phyloP scores from a whole-genome alignment of 2,888 invertebrate species.

The Cataglyphis albicans region DNA sequence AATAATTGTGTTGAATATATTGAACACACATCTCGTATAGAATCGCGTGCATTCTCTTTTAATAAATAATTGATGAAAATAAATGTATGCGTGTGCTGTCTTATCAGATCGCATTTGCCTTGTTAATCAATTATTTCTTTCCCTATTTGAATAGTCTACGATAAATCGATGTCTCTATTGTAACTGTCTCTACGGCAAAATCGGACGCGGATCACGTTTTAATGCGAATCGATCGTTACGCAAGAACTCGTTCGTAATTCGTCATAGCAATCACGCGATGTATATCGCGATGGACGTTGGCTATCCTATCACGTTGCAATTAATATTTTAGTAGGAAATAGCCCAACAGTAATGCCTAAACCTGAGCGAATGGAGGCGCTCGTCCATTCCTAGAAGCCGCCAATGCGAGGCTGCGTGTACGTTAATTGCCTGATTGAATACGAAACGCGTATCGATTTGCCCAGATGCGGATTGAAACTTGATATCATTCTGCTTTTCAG shows the following conservation, averaged over 20 bases:
- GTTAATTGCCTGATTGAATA: conserved; percentile 85
- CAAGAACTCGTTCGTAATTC: conserved; percentile 62
- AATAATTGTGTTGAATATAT: background rate
- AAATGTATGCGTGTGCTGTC: background rate
- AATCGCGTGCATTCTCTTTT: background rate
- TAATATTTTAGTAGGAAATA: conserved; percentile 84
- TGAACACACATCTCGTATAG: background rate
- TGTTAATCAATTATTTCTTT: conserved; percentile 33
- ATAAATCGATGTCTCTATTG: conserved; percentile 35
- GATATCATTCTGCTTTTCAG: conserved; percentile 69
- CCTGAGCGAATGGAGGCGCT: conserved; percentile 59
- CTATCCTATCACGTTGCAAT: conserved; percentile 79
- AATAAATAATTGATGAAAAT: conserved; percentile 27
- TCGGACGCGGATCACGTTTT: conserved; percentile 61
- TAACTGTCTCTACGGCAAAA: conserved; percentile 46
- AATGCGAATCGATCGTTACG: conserved; percentile 73
- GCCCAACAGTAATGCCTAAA: conserved; percentile 71
- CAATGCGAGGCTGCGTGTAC: conserved; percentile 76
- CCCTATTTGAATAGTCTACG: conserved; percentile 17
- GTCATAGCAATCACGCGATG: conserved; percentile 77
- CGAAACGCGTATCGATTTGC: conserved; percentile 82
- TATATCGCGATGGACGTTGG: conserved; percentile 77
- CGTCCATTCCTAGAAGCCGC: conserved; percentile 60
- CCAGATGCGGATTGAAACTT: conserved; percentile 81
- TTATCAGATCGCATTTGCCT: conserved; percentile 7